Conservation (phyloP, 2,888 invertebrate genomes). For the Folsomia candida region DNA sequence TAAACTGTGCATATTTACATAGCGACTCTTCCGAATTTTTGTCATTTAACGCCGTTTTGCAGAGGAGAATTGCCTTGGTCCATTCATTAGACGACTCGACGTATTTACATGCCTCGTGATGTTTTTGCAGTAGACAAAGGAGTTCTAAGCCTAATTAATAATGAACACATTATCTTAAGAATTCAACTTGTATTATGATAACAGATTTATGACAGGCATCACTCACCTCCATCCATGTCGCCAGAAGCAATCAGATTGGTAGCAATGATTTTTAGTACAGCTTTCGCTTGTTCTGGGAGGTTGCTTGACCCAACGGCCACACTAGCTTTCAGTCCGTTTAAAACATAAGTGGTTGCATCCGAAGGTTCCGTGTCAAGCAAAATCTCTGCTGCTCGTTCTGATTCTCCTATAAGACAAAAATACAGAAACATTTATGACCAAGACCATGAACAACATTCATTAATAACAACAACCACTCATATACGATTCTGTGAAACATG, state of each 20-base stretch:
- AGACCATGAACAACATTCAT: neutral
- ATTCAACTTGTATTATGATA: no score
- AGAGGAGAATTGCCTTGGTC: conserved; percentile 43
- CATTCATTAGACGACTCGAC: conserved; percentile 49
- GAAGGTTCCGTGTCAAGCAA: conserved; percentile 48
- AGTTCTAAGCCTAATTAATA: conserved; percentile 42
- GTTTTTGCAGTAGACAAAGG: conserved; percentile 45
- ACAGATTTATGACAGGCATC: neutral
- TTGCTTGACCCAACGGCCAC: conserved; percentile 43
- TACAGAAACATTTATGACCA: conserved; percentile 3
- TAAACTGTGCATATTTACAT: conserved; percentile 47
- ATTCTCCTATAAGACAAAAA: conserved; percentile 35
- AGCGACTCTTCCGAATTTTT: conserved; percentile 43
- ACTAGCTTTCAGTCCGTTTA: conserved; percentile 49
- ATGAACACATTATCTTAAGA: neutral
- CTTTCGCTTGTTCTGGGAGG: conserved; percentile 47
- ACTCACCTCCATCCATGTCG: conserved; percentile 42
- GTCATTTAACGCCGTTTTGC: conserved; percentile 43
- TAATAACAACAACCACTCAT: no score
- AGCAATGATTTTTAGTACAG: conserved; percentile 48
- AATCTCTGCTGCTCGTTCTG: conserved; percentile 48
- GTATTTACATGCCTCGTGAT: conserved; percentile 48
- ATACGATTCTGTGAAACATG: no score
- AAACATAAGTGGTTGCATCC: conserved; percentile 40
- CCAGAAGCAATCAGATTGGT: conserved; percentile 49